These are phyloP conservation scores for Mixornis gularis DNA, from an alignment of 2,113 vertebrate genomes.

Conservation along the genomic window DNA sequence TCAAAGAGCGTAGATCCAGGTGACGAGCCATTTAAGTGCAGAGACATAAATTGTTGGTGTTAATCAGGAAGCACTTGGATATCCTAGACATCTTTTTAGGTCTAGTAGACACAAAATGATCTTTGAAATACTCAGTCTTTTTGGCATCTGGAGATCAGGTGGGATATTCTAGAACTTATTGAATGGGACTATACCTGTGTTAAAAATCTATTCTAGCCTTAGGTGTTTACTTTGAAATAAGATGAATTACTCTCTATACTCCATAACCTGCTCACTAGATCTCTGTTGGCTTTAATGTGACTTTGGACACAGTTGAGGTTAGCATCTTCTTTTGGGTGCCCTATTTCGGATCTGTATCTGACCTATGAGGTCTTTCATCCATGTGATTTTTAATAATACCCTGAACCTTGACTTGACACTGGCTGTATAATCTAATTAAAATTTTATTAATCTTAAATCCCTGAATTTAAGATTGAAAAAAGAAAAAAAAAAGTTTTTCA, in stretches of 20 bases:
- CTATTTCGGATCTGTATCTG: neutral
- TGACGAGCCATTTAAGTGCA: neutral
- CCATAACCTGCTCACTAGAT: neutral
- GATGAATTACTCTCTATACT: accelerated
- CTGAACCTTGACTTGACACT: neutral
- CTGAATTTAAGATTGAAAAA: neutral
- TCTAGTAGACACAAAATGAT: neutral
- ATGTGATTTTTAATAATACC: neutral
- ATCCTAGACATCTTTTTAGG: neutral
- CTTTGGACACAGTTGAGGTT: neutral
- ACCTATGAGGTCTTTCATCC: neutral
- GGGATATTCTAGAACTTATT: neutral
- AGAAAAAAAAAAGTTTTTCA: neutral
- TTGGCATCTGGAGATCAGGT: neutral
- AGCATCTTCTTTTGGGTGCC: neutral
- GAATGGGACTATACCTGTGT: neutral
- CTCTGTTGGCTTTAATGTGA: neutral
- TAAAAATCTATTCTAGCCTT: neutral
- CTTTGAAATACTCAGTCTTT: neutral
- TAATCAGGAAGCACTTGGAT: neutral
- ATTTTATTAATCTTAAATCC: neutral
- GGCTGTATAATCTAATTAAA: neutral
- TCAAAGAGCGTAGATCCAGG: neutral
- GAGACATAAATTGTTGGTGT: neutral
- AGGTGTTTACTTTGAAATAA: neutral